Evolutionary conservation across 2,797 vertebrate species (phyloP), one percentile per base, ranked within the genome.

Genomic region (Xiphorhynchus erythropygius): DNA sequence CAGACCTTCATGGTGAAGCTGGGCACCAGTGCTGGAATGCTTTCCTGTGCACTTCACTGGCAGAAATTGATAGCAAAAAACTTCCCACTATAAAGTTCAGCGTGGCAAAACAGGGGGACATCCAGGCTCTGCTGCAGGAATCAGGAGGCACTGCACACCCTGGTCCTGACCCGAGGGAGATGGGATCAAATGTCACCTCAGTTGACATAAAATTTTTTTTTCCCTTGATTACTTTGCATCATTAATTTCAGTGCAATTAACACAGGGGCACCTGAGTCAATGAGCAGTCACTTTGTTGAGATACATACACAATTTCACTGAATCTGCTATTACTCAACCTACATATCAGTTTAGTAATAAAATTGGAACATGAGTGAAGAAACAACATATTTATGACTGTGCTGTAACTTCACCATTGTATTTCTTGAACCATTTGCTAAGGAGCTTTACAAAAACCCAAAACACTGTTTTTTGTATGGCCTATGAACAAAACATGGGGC

Each of bases 391-490:
- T 52, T 47, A 4, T 37, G 46, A 30, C 50, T 69, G 16, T 65
- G 19, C 57, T 70, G 32, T 53, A 83, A 37, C n/a, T n/a, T 33
- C 15, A 27, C 9, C 9, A 2, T 25, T 75, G 44, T 50, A 19
- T 22, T 64, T 53, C 30, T 28, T 60, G 27, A 24, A 25, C 11
- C 30, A 17, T n/a, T 83, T 55, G 4, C 74, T 71, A 46, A 23
- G 60, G n/a, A 78, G 30, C 46, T 84, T 86, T 65, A 44, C 10
- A 92, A 44, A 93, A 35, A 2, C 28, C 27, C 13, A 3, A 50
- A 88, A 3, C 14, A 14, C 0, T 22, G 56, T 5, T 30, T 84
- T 88, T 84, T 5, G 0, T 46, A 25, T 0, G 0, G 28, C 39
- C 81, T 47, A 1, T 9, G 25, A 79, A 74, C 2, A 55, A 82